Percentiles rank a stretch among this genome's conserved stretches.
These are phyloP conservation scores for Gallinago solitaria DNA, from an alignment of 2,797 vertebrate genomes.

Conservation along the genomic window DNA sequence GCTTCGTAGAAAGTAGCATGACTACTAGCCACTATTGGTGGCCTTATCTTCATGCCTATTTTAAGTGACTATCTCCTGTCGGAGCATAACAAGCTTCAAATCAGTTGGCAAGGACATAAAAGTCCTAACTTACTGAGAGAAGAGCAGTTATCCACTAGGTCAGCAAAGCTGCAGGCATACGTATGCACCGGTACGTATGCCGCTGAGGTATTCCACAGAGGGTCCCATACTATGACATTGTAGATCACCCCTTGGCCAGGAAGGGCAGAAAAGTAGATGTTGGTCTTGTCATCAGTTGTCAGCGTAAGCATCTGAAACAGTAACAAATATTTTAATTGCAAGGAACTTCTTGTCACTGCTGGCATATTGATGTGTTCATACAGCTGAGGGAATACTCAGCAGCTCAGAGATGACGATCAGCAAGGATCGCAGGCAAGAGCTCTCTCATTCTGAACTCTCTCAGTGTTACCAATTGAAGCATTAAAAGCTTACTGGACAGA, in stretches of 20 bases:
- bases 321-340: not conserved
- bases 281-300: constrained; percentile 78
- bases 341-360: not conserved
- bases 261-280: constrained; percentile 85
- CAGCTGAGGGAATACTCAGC: not conserved
- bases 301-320: constrained; percentile 83
- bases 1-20: not conserved
- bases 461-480: not conserved
- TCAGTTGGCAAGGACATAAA: not conserved
- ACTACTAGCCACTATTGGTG: not conserved
- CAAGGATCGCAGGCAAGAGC: not conserved
- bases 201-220: constrained; percentile 85
- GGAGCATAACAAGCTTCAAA: not conserved
- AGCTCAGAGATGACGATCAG: not conserved
- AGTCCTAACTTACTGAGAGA: constrained; percentile 82
- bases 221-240: constrained; percentile 90
- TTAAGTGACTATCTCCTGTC: not conserved
- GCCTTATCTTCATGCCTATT: not conserved
- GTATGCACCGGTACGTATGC: constrained; percentile 92
- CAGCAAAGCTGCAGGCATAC: constrained; percentile 89
- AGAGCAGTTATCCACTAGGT: constrained; percentile 80
- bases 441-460: not conserved
- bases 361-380: not conserved
- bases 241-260: constrained; percentile 92
- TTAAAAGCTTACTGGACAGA: not conserved